Evolutionary conservation across 2,797 vertebrate species (phyloP).

Genomic region (Cyprinella venusta): DNA sequence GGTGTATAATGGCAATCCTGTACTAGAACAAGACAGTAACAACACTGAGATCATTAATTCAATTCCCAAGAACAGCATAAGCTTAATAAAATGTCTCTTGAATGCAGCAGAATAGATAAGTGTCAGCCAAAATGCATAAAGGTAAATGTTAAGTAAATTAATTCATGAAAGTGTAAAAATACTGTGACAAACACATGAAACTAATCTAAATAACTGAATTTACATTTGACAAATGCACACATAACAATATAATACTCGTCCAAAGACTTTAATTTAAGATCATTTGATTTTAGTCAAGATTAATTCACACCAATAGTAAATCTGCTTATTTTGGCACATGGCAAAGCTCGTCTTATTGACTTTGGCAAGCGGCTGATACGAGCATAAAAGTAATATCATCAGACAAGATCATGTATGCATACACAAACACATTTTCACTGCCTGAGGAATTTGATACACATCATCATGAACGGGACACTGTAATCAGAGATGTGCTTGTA

Average conservation of each 20-base stretch:
- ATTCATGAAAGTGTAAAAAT: background rate
- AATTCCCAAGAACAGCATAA: background rate
- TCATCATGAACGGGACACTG: background rate
- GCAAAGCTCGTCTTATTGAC: background rate
- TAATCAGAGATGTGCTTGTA: background rate
- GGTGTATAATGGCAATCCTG: background rate
- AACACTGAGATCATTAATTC: background rate
- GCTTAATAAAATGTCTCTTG: background rate
- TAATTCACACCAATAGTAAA: background rate
- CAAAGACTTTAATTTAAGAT: background rate
- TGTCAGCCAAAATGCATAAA: background rate
- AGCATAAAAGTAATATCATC: constrained; percentile 12
- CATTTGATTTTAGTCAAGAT: background rate
- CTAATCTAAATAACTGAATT: constrained; percentile 23
- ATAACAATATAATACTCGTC: background rate
- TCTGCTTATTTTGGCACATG: background rate
- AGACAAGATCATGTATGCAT: background rate
- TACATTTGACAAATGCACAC: background rate
- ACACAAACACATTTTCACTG: background rate
- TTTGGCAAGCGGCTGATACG: background rate
- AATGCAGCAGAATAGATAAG: background rate
- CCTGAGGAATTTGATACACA: background rate
- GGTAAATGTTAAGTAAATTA: background rate
- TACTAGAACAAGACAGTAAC: background rate
- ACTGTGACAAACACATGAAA: constrained; percentile 23